Evolutionary conservation across 2,797 vertebrate genomes (phyloP).

Genomic region (Echeneis naucrates): DNA sequence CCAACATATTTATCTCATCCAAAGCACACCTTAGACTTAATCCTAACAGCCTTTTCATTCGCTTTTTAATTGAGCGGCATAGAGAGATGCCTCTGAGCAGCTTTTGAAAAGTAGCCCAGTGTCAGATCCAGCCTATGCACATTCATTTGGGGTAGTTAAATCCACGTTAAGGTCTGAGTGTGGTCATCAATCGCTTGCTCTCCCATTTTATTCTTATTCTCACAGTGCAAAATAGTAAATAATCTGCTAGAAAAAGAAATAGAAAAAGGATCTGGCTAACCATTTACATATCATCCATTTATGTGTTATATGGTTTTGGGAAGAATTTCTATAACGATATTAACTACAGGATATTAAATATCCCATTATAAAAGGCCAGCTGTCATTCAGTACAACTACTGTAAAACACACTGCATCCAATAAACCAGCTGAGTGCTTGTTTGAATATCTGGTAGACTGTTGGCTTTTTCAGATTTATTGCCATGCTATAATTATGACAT

Average conservation of each 20-base stretch:
- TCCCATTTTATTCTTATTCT: conserved; percentile 32
- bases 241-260: conserved; percentile 27
- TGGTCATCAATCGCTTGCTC: conserved; percentile 52
- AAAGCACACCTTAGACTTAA: conserved; percentile 72
- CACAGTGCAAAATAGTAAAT: conserved; percentile 32
- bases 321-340: not conserved
- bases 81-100: conserved; percentile 57
- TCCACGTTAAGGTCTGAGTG: conserved; percentile 48
- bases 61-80: conserved; percentile 67
- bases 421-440: not conserved
- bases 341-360: conserved; percentile 17
- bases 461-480: not conserved
- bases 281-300: conserved; percentile 15
- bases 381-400: not conserved
- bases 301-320: not conserved
- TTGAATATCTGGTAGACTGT: not conserved
- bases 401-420: not conserved
- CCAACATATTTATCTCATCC: conserved; percentile 73
- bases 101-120: conserved; percentile 39
- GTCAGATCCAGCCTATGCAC: conserved; percentile 39
- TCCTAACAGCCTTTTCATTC: conserved; percentile 78
- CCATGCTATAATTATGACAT: too few species aligned
- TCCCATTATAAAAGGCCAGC: conserved; percentile 5
- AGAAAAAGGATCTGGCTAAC: conserved; percentile 3
- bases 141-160: conserved; percentile 64